Conservation (phyloP, 2,888 invertebrate species). For the Drosophila picticornis region DNA sequence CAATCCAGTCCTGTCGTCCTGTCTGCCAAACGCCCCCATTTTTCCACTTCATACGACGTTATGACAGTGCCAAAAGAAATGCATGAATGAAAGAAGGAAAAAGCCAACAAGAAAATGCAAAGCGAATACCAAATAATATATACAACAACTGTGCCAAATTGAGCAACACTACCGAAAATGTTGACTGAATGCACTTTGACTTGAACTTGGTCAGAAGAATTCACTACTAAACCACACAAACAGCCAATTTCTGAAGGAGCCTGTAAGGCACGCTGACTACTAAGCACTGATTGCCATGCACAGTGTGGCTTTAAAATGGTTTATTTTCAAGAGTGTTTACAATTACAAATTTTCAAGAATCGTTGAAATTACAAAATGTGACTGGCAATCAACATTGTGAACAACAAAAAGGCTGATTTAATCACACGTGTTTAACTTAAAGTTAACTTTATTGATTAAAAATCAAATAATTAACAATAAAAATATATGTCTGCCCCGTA, state of each 20-base stretch:
- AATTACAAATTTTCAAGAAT: background rate
- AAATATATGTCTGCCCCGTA: background rate
- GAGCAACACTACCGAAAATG: conserved; percentile 34
- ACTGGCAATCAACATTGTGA: background rate
- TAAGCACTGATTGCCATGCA: background rate
- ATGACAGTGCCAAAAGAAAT: conserved; percentile 37
- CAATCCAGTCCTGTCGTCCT: background rate
- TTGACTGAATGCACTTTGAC: conserved; percentile 18
- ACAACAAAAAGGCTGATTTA: background rate
- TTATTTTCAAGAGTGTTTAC: background rate
- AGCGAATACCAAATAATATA: conserved; percentile 35
- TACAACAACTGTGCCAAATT: conserved; percentile 51
- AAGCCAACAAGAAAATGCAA: background rate
- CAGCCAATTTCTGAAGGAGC: conserved; percentile 33
- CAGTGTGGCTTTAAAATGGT: conserved; percentile 5
- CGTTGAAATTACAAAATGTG: background rate
- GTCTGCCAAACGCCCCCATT: conserved; percentile 42
- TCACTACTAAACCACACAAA: conserved; percentile 9
- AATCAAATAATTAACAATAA: background rate
- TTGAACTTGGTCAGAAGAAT: conserved; percentile 4
- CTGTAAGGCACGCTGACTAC: conserved; percentile 13
- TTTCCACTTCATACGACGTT: conserved; percentile 61
- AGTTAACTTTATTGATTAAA: background rate
- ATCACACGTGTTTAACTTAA: background rate
- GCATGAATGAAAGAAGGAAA: background rate